Evolutionary conservation across 2,797 vertebrate genomes (phyloP).

Genomic region (Darevskia nairensis): DNA sequence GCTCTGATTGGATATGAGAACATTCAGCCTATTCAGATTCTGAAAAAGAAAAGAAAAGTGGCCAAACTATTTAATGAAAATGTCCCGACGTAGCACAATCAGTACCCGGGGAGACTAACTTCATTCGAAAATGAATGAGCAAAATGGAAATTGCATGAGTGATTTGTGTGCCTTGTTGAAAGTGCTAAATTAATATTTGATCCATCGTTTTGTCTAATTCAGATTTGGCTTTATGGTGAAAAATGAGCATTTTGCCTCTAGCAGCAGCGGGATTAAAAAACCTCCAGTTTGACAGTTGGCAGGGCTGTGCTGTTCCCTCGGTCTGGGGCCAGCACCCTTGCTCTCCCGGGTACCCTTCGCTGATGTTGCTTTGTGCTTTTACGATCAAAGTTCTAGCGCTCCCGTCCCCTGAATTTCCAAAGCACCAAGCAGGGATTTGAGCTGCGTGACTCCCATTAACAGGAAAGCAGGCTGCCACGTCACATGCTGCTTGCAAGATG

Average conservation of each 20-base stretch:
- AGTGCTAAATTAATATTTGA: conserved; percentile 38
- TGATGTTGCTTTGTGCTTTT: conserved; percentile 54
- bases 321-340: conserved; percentile 22
- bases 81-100: background rate
- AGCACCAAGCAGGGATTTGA: conserved; percentile 58
- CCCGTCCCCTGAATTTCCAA: conserved; percentile 41
- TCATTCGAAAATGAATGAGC: conserved; percentile 14
- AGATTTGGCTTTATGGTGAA: background rate
- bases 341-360: conserved; percentile 33
- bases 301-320: conserved; percentile 41
- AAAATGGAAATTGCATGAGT: conserved; percentile 29
- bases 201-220: background rate
- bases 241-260: conserved; percentile 10
- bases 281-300: conserved; percentile 12
- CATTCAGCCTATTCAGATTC: background rate
- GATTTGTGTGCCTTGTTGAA: conserved; percentile 5
- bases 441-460: conserved; percentile 50
- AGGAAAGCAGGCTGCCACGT: conserved; percentile 45
- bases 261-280: background rate
- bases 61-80: conserved; percentile 19
- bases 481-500: conserved; percentile 35
- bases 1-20: background rate
- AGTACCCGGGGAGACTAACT: background rate
- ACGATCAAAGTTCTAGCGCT: conserved; percentile 51
- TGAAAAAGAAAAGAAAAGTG: background rate